Conservation (phyloP, 2,113 vertebrate species). For the Amblyornis subalaris region DNA sequence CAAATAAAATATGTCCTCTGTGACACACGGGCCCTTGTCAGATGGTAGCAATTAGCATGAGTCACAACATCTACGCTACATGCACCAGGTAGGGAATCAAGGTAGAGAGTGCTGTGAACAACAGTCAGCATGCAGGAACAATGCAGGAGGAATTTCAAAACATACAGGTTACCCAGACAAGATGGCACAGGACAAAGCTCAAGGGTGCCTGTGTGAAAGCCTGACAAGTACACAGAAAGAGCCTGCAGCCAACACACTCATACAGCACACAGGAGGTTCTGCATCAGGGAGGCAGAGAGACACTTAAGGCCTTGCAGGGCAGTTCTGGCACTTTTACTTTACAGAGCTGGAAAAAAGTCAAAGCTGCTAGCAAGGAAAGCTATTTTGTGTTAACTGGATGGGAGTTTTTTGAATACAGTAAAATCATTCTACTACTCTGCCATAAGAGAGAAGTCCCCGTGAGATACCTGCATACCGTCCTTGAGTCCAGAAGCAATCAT, state of each 20-base stretch:
- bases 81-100: not conserved
- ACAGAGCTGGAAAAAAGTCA: not conserved
- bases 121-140: not conserved
- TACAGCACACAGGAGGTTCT: accelerated
- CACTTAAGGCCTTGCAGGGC: not conserved
- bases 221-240: not conserved
- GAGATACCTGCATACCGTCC: not conserved
- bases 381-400: not conserved
- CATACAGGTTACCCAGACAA: not conserved
- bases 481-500: not conserved
- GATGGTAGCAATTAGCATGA: not conserved
- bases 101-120: not conserved
- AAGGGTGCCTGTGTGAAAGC: not conserved
- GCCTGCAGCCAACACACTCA: not conserved
- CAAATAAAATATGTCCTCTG: not conserved
- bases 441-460: not conserved
- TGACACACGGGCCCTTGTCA: not conserved
- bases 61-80: not conserved
- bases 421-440: not conserved
- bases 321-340: not conserved
- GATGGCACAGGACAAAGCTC: not conserved
- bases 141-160: not conserved
- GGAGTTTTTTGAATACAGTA: not conserved
- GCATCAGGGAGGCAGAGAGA: not conserved
- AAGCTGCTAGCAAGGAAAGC: not conserved